A percentile compares a stretch with the other conserved stretches of the same genome.
These are phyloP conservation scores for Liasis olivaceus DNA, from an alignment of 2,797 vertebrate genomes.

Conservation along the genomic window DNA sequence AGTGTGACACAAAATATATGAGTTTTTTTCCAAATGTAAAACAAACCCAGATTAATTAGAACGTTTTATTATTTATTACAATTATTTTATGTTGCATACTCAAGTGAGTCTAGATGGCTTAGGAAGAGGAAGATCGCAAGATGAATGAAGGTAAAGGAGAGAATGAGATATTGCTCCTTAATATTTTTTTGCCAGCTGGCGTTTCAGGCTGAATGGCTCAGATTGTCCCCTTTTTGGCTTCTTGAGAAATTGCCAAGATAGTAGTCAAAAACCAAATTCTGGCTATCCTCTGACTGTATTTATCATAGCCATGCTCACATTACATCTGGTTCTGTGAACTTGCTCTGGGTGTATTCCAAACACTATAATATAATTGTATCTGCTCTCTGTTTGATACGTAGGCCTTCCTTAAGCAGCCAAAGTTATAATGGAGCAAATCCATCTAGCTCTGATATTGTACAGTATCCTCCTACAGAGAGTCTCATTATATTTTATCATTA, in stretches of 20 bases:
- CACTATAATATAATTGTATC: neutral
- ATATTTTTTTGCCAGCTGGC: neutral
- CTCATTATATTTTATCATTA: neutral
- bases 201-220: neutral
- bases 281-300: neutral
- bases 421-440: neutral
- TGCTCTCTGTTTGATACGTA: neutral
- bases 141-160: neutral
- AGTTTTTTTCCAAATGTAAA: neutral
- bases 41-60: neutral
- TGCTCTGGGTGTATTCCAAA: neutral
- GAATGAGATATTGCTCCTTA: neutral
- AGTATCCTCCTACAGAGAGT: neutral
- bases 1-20: neutral
- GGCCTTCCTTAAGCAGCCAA: neutral
- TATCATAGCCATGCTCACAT: neutral
- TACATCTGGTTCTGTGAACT: neutral
- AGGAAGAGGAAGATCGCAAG: neutral
- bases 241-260: neutral
- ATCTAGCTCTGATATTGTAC: neutral
- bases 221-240: neutral
- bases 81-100: neutral
- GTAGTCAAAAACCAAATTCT: neutral
- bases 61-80: neutral
- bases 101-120: neutral